Evolutionary conservation across 2,113 vertebrate species (phyloP).

Genomic region (Mastomys natalensis): DNA sequence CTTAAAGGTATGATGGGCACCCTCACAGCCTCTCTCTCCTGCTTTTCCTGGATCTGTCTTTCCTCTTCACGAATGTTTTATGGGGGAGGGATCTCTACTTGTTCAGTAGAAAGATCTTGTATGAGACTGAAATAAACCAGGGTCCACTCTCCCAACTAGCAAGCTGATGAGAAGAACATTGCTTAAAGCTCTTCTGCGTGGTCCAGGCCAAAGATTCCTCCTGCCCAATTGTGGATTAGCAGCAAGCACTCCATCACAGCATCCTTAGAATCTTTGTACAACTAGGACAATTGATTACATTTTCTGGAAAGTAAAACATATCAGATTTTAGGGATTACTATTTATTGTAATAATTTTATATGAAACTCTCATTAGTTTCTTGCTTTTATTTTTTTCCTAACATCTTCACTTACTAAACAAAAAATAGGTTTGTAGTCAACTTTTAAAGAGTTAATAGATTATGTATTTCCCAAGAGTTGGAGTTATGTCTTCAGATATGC

Average conservation of each 20-base stretch:
- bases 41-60: background rate
- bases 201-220: background rate
- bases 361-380: background rate
- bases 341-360: background rate
- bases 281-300: background rate
- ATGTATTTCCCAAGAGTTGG: background rate
- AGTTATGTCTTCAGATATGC: background rate
- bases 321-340: constrained; percentile 11
- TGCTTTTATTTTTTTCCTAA: constrained; percentile 31
- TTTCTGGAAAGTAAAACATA: background rate
- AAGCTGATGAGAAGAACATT: background rate
- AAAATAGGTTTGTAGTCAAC: constrained; percentile 22
- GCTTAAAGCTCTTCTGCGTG: background rate
- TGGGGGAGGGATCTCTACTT: background rate
- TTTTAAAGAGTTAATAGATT: background rate
- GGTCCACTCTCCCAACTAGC: background rate
- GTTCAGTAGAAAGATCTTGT: background rate
- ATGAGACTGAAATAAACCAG: background rate
- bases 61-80: background rate
- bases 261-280: background rate
- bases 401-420: background rate
- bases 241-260: background rate
- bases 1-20: background rate
- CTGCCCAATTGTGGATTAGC: background rate
- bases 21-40: background rate